Conservation (phyloP, 1,140 invertebrate species). For the Zaprionus davidi region DNA sequence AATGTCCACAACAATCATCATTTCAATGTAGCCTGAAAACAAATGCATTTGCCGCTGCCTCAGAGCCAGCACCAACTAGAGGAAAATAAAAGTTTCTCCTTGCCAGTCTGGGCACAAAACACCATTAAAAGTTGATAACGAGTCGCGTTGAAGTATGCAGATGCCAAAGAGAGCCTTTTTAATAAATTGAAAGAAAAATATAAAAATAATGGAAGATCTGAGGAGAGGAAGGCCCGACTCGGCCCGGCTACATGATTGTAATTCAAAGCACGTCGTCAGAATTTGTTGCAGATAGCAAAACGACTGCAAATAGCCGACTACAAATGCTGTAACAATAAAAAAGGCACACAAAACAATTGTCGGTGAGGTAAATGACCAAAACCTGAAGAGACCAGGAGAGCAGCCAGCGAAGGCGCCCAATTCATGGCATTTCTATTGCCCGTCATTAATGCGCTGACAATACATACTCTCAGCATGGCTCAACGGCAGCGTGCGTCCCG, state of each 20-base stretch:
- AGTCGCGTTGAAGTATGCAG: conserved; percentile 67
- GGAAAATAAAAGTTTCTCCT: conserved; percentile 41
- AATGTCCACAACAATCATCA: conserved; percentile 68
- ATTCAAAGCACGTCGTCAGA: conserved; percentile 77
- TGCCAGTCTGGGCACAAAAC: conserved; percentile 31
- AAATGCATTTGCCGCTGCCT: conserved; percentile 44
- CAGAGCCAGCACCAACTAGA: conserved; percentile 10
- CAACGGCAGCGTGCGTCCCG: conserved; percentile 5
- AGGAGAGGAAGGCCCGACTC: conserved; percentile 23
- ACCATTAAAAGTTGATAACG: conserved; percentile 78
- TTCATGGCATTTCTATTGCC: conserved; percentile 5
- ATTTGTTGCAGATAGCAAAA: conserved; percentile 78
- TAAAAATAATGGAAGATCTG: conserved; percentile 40
- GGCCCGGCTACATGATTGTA: conserved; percentile 62
- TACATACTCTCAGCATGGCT: conserved; percentile 1
- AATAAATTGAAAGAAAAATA: conserved; percentile 30
- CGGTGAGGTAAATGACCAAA: conserved; percentile 51
- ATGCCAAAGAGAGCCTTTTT: conserved; percentile 31
- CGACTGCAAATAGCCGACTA: conserved; percentile 53
- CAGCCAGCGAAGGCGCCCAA: conserved; percentile 22
- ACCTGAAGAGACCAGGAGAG: conserved; percentile 18
- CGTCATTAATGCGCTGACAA: conserved; percentile 40
- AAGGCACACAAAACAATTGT: conserved; percentile 73
- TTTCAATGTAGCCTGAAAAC: conserved; percentile 53
- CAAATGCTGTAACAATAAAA: conserved; percentile 75